Evolutionary conservation across 2,888 invertebrate species (phyloP), one percentile per base, ranked within the genome.

Genomic region (Apamea epomidion): DNA sequence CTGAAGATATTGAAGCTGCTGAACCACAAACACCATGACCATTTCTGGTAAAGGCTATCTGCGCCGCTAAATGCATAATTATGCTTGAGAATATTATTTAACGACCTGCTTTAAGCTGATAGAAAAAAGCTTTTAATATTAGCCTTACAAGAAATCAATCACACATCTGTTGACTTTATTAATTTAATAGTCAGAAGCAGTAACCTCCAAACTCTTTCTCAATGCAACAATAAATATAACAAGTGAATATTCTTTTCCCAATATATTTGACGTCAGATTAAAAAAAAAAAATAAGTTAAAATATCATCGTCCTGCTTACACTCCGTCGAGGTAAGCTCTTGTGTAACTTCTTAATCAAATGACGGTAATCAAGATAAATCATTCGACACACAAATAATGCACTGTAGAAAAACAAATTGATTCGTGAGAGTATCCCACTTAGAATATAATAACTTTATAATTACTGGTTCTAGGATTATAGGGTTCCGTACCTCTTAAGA

Each of bases 321-420:
- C n/a, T 74, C 12, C 42, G 2, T 45, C 58, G 70, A 67, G 67
- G 65, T 87, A 77, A 74, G 67, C 84, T 77, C 6, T 74, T 74
- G 83, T 83, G 67, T 83, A 83, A 67, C 60, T 84, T 83, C 77
- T 70, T 83, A 74, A 86, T 74, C 71, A 74, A 83, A 68, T 71
- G 70, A 68, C 74, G 54, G 73, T 82, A 12, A 74, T 87, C 70
- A 45, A 78, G 74, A 87, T 78, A 14, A 58, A 87, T 84, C 16
- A 64, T 64, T 58, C 21, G 21, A 42, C 42, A 64, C 12, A 82
- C 10, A 60, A 32, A 77, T 62, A 51, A 75, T 67, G 21, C 18
- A 58, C 7, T 45, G 18, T 10, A 62, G 25, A 51, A 18, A 29
- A 76, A 67, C 21, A 42, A 76, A 74, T 37, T 81, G 51, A 67